A percentile compares a stretch with the other conserved stretches of the same genome.
Conservation (phyloP, 2,888 invertebrate species). For the Flexamia atlantica region DNA sequence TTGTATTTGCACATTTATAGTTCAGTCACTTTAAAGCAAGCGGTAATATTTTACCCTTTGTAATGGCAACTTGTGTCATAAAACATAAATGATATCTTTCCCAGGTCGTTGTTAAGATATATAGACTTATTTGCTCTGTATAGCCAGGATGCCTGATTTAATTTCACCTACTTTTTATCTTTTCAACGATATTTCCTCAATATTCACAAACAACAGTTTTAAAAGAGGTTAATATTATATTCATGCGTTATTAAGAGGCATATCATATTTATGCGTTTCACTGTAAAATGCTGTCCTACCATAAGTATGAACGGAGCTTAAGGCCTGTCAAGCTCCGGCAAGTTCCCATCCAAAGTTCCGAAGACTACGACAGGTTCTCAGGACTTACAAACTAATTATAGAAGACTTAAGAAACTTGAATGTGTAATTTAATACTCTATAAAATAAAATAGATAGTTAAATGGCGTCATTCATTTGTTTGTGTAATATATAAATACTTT, state of each 20-base stretch:
- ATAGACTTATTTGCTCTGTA: background rate
- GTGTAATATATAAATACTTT: too few species aligned
- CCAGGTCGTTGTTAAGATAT: background rate
- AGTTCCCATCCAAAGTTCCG: constrained; percentile 5
- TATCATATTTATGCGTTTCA: too few species aligned
- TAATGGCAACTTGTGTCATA: background rate
- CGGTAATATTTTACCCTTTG: background rate
- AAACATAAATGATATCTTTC: constrained; percentile 12
- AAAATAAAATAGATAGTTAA: too few species aligned
- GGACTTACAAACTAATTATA: constrained; percentile 19
- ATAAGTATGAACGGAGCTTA: background rate
- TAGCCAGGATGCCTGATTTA: background rate
- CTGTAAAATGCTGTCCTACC: too few species aligned
- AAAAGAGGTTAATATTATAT: too few species aligned
- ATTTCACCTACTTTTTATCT: background rate
- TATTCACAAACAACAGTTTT: too few species aligned
- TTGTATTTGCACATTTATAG: background rate
- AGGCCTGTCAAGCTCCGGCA: background rate
- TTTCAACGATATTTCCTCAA: too few species aligned
- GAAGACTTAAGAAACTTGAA: constrained; percentile 26
- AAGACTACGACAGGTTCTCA: constrained; percentile 14
- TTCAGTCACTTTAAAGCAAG: background rate
- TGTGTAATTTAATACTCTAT: background rate
- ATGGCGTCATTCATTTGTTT: too few species aligned
- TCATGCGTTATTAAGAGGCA: too few species aligned